Base-by-base conservation (phyloP, 2,113 vertebrate species). In the Cromileptes altivelis region DNA sequence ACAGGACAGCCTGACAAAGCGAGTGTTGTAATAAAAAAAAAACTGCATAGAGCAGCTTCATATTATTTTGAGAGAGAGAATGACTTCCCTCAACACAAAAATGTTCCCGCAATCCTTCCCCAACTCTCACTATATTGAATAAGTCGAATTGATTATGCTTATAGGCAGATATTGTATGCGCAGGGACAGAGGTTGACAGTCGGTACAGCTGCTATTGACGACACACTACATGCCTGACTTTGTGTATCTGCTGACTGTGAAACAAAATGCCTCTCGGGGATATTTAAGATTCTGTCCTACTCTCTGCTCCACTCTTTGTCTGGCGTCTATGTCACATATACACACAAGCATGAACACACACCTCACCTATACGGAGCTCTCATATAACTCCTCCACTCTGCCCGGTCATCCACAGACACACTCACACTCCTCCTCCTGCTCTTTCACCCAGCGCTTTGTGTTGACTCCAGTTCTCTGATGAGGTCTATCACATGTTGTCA, bases 401-500 rank as follows among this genome's bases (percentile, higher is more conserved):
- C 77, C 68, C n/a, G 27, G 63, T 60, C 84, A 78, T 80, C 60
- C n/a, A 52, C 57, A 63, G 64, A 82, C 78, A 72, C 79, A 80
- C 57, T 81, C 80, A 61, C 49, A 37, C 68, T 77, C 61, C 50
- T 72, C 27, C 67, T 72, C 57, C 56, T 56, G 53, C 23, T 78
- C 81, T 89, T 77, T 87, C 80, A 82, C 77, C 71, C 74, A 30
- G 77, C 33, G 9, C 75, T 68, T 42, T 18, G 27, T 67, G 63
- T 63, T 85, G 85, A 89, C 84, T 90, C 50, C 64, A 82, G 88
- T 86, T 84, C 85, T 58, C 71, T 89, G 80, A 92, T 75, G 68
- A 89, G 75, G 40, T 56, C 80, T 82, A 88, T 93, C 90, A 82
- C 89, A 85, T 90, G 82, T 77, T 88, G 88, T 89, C 85, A 80